phyloP scores from a whole-genome alignment of 2,888 invertebrate species.

The Apamea crenata region DNA sequence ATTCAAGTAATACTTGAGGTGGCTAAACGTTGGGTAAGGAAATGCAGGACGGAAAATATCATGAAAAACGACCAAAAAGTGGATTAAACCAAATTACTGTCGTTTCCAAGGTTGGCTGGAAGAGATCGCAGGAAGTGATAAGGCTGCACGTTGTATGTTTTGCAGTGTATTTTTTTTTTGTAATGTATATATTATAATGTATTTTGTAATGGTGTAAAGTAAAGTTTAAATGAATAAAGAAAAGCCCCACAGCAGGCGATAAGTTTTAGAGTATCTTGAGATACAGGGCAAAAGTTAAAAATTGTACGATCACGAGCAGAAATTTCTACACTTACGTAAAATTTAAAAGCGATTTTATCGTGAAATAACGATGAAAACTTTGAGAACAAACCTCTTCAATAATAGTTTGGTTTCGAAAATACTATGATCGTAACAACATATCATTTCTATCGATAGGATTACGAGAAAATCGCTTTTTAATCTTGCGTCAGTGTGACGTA shows the following conservation, averaged over 20 bases:
- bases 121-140: not conserved
- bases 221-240: not conserved
- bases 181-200: too few relatives aligned
- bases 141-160: not conserved
- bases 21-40: constrained; percentile 22
- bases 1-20: constrained; percentile 60
- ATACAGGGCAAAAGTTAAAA: not conserved
- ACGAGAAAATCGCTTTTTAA: not conserved
- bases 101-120: not conserved
- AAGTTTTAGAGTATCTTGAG: not conserved
- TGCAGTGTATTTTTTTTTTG: not conserved
- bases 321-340: too few relatives aligned
- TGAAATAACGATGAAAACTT: not conserved
- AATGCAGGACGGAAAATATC: constrained; percentile 20
- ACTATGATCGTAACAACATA: not conserved
- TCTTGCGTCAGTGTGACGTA: not conserved
- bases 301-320: not conserved
- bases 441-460: not conserved
- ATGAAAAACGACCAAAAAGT: not conserved
- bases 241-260: not conserved
- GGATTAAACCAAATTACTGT: not conserved
- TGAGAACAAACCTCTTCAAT: not conserved
- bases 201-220: too few relatives aligned
- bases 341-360: not conserved
- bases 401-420: not conserved